Conservation (phyloP, 2,888 invertebrate genomes). For the Hecatera dysodea region DNA sequence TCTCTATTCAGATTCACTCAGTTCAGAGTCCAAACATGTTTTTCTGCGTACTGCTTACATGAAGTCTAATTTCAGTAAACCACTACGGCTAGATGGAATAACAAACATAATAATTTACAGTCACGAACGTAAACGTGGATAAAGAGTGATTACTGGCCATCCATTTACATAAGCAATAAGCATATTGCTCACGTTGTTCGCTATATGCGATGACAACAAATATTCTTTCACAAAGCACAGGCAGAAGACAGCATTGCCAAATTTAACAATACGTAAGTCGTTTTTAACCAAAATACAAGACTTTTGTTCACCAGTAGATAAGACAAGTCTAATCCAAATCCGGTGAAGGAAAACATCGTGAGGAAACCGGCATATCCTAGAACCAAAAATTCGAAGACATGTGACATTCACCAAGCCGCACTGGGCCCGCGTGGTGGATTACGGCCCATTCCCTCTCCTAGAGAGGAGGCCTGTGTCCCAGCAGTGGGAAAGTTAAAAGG, state of each 20-base stretch:
- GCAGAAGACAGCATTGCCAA: neutral
- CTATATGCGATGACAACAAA: neutral
- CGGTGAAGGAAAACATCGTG: too few species aligned
- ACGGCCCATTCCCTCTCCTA: too few species aligned
- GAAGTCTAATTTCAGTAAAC: neutral
- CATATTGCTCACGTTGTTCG: neutral
- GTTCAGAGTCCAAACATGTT: too few species aligned
- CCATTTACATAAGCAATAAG: neutral
- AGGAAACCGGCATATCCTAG: too few species aligned
- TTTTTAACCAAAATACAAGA: neutral
- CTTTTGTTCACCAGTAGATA: neutral
- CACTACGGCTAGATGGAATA: neutral
- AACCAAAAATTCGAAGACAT: too few species aligned
- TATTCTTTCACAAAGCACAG: neutral
- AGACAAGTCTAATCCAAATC: neutral
- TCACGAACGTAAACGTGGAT: conserved; percentile 8
- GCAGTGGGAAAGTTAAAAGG: too few species aligned
- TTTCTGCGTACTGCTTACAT: neutral
- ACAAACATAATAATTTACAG: conserved; percentile 8
- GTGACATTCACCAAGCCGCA: too few species aligned
- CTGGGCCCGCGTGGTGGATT: too few species aligned
- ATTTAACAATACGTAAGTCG: too few species aligned
- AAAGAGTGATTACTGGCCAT: neutral
- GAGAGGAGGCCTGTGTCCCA: too few species aligned
- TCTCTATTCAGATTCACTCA: too few species aligned